Conservation (phyloP, 2,797 vertebrate species). For the Cottoperca gobio region DNA sequence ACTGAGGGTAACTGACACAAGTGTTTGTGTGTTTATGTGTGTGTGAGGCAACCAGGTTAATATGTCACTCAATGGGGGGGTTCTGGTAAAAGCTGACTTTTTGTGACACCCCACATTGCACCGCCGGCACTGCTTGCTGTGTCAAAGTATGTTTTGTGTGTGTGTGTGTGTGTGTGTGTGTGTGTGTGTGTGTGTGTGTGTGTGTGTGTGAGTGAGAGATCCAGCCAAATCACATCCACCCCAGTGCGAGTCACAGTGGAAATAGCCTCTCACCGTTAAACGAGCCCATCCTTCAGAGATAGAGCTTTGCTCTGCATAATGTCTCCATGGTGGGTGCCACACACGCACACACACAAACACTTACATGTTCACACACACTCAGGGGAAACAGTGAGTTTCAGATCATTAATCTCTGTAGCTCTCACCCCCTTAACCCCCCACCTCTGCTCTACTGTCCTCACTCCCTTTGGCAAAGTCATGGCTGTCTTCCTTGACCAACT, state of each 20-base stretch:
- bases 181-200: constrained; percentile 18
- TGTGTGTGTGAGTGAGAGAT: constrained; percentile 12
- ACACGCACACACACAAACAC: constrained; percentile 22
- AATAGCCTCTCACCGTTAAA: constrained; percentile 72
- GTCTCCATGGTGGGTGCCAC: constrained; percentile 44
- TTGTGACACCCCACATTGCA: constrained; percentile 60
- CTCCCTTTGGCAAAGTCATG: constrained; percentile 81
- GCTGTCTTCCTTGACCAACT: constrained; percentile 72
- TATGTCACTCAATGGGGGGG: constrained; percentile 70
- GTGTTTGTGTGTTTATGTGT: constrained; percentile 6
- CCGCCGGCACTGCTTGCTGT: constrained; percentile 34
- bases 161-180: constrained; percentile 25
- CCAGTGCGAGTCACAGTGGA: constrained; percentile 63
- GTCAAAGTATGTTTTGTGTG: constrained; percentile 21
- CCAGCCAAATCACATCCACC: constrained; percentile 56
- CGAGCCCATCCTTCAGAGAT: constrained; percentile 67
- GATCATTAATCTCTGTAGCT: constrained; percentile 79
- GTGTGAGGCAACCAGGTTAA: constrained; percentile 59
- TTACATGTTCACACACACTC: constrained; percentile 31
- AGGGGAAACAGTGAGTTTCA: constrained; percentile 62
- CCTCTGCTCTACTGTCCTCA: constrained; percentile 57
- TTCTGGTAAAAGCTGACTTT: constrained; percentile 62
- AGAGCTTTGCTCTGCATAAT: constrained; percentile 68
- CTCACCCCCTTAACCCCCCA: constrained; percentile 52
- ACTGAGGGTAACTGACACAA: constrained; percentile 41